phyloP scores from a whole-genome alignment of 2,888 invertebrate species.

The Holacanthella duospinosa region DNA sequence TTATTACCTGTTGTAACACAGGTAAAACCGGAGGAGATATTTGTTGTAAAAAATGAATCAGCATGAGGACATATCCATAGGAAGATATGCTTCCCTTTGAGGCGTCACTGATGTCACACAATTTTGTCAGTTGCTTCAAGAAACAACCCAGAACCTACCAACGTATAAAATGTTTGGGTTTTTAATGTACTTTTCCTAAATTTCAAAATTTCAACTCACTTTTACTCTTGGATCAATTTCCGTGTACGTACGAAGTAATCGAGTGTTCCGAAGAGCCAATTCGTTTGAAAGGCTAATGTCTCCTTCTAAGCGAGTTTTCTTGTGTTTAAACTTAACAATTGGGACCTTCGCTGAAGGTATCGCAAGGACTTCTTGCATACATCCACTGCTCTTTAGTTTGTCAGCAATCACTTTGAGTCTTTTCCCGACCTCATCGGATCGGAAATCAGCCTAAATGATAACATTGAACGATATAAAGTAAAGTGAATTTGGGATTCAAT shows the following conservation, averaged over 20 bases:
- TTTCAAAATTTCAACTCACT: slow-evolving; percentile 34
- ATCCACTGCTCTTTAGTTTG: slow-evolving; percentile 21
- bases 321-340: slow-evolving; percentile 49
- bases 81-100: slow-evolving; percentile 52
- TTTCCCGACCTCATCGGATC: background rate
- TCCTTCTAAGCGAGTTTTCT: slow-evolving; percentile 44
- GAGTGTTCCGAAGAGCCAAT: slow-evolving; percentile 49
- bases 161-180: too few relatives aligned
- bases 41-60: slow-evolving; percentile 51
- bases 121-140: slow-evolving; percentile 49
- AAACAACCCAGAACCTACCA: slow-evolving; percentile 45
- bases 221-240: slow-evolving; percentile 46
- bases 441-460: background rate
- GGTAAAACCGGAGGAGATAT: slow-evolving; percentile 49
- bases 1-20: slow-evolving; percentile 48
- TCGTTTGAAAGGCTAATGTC: slow-evolving; percentile 53
- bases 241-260: slow-evolving; percentile 46
- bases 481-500: background rate
- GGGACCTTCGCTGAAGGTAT: slow-evolving; percentile 52
- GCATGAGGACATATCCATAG: slow-evolving; percentile 51
- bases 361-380: slow-evolving; percentile 39
- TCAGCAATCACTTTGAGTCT: slow-evolving; percentile 23
- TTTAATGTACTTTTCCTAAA: too few relatives aligned
- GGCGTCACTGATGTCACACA: slow-evolving; percentile 51
- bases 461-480: background rate